Evolutionary conservation across 2,113 vertebrate species (phyloP), one percentile per base, ranked within the genome.

Genomic region (Leucosticte australis): DNA sequence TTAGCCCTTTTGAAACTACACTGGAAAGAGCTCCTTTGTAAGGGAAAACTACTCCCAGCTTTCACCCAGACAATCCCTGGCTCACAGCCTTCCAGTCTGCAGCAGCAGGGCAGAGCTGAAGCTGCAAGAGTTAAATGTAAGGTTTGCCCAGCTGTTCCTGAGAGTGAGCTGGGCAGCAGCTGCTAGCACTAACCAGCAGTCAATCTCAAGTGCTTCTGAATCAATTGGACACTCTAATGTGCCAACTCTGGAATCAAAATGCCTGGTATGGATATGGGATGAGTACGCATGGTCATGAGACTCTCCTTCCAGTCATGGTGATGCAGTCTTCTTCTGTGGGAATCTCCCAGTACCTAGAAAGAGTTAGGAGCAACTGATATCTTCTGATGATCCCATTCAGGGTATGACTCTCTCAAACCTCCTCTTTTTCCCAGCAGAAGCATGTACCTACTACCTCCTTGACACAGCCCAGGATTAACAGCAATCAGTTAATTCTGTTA

Each of bases 251-350:
- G 42, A 55, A 67, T 30, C 35, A 76, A 76, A 71, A 59, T 47
- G 15, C 15, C 18, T 83, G 17, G 2, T 55, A 27, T 10, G 22
- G 18, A 2, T 44, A 33, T 11, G 19, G 62, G 6, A 50, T 42
- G 30, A 18, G 12, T 33, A 11, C 5, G 2, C 11, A 21, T 3
- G 15, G 10, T 50, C 15, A 21, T 31, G 28, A 0, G 0, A 35
- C 62, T 57, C 30, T 85, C 17, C 42, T 90, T 64, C 42, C 17
- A 19, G 22, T 13, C 26, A 11, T 10, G 23, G 20, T 22, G 33
- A 37, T 16, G 9, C 19, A n/a, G 13, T 14, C 13, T 53, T 10
- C 26, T 73, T 59, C 71, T 65, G 15, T 27, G 26, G 37, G 37
- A 19, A 70, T 1, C 13, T 75, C 24, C 56, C 11, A 70, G 13